phyloP scores from a whole-genome alignment of 2,888 invertebrate species.

The Myopa tessellatipennis region DNA sequence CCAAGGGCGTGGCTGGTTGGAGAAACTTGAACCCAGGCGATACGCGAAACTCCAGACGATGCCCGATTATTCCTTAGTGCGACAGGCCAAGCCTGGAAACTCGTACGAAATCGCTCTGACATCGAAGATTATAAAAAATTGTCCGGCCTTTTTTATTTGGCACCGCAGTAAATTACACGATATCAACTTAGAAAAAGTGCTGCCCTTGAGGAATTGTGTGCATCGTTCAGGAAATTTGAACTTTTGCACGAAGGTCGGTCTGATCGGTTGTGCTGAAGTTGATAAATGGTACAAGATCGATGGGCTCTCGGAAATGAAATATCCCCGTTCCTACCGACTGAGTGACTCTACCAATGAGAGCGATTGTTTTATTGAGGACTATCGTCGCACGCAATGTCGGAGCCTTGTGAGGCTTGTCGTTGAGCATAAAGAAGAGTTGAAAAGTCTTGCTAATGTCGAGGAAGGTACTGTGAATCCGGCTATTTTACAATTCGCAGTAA shows the following conservation, averaged over 20 bases:
- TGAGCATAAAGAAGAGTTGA: conserved; percentile 51
- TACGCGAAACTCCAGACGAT: conserved; percentile 58
- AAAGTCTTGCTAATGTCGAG: conserved; percentile 65
- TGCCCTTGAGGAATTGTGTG: conserved; percentile 58
- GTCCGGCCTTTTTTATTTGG: conserved; percentile 79
- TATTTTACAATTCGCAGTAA: conserved; percentile 52
- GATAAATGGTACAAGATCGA: conserved; percentile 58
- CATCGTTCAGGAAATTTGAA: conserved; percentile 57
- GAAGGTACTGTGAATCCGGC: conserved; percentile 69
- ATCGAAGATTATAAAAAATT: conserved; percentile 73
- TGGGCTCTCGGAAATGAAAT: conserved; percentile 69
- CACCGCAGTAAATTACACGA: conserved; percentile 65
- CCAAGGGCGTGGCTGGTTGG: conserved; percentile 74
- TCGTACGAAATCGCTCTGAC: conserved; percentile 66
- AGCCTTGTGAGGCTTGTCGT: conserved; percentile 74
- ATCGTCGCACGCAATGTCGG: conserved; percentile 80
- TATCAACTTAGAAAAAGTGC: not conserved
- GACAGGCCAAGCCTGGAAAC: conserved; percentile 57
- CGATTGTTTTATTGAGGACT: conserved; percentile 71
- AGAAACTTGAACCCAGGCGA: conserved; percentile 71
- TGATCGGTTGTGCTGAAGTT: conserved; percentile 61
- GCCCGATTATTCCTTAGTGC: conserved; percentile 54
- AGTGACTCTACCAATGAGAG: conserved; percentile 55
- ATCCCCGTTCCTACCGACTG: conserved; percentile 74
- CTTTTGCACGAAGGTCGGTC: conserved; percentile 69